phyloP scores from a whole-genome alignment of 1,140 invertebrate genomes.

The Drosophila kurseongensis region DNA sequence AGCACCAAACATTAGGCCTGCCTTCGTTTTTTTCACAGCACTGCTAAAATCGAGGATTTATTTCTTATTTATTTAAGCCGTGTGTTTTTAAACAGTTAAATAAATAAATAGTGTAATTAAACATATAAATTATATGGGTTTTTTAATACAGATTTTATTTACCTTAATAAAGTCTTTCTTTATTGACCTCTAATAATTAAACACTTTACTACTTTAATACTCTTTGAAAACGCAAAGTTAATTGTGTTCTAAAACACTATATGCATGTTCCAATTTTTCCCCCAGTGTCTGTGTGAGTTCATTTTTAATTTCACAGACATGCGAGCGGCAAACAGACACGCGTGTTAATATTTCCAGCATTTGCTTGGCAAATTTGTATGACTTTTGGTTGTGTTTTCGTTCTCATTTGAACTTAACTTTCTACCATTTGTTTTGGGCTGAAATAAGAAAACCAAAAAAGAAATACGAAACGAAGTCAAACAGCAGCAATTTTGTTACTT shows the following conservation, averaged over 20 bases:
- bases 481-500: slow-evolving; percentile 18
- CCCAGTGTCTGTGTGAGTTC: slow-evolving; percentile 53
- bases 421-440: slow-evolving; percentile 44
- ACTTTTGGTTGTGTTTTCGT: slow-evolving; percentile 45
- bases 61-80: too few species aligned
- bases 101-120: too few species aligned
- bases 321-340: slow-evolving; percentile 55
- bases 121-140: too few species aligned
- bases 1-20: slow-evolving; percentile 50
- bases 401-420: slow-evolving; percentile 68
- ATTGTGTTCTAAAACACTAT: too few species aligned
- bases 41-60: background rate
- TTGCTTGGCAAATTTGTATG: slow-evolving; percentile 59
- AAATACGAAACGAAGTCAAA: slow-evolving; percentile 1
- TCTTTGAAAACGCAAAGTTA: too few species aligned
- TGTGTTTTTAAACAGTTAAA: too few species aligned
- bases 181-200: too few species aligned
- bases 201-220: too few species aligned
- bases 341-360: slow-evolving; percentile 72
- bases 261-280: background rate
- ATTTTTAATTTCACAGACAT: slow-evolving; percentile 74
- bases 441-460: slow-evolving; percentile 20
- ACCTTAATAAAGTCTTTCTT: too few species aligned
- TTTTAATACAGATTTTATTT: too few species aligned
- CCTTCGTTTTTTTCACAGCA: slow-evolving; percentile 25